Conservation (phyloP, 2,113 vertebrate genomes). For the Macrotus californicus region DNA sequence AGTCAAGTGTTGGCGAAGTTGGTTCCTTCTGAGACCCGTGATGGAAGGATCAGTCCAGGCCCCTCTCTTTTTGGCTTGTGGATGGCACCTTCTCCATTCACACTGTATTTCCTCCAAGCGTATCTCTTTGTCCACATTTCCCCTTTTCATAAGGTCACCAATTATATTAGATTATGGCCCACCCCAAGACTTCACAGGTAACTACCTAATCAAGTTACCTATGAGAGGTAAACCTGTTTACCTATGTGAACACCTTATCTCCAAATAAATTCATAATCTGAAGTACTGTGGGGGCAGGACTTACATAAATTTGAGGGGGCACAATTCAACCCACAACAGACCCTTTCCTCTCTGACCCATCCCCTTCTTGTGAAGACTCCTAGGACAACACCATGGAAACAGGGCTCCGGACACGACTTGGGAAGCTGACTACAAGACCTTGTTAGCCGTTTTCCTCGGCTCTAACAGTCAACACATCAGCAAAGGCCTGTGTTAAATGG, state of each 20-base stretch:
- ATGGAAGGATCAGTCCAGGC: neutral
- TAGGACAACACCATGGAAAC: neutral
- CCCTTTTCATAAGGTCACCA: neutral
- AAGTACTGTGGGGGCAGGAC: neutral
- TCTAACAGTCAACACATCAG: rapidly evolving
- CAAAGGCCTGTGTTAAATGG: neutral
- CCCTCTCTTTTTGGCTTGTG: neutral
- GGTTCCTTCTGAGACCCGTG: neutral
- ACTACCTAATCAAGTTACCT: no score
- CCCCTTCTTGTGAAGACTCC: no score
- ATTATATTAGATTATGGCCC: neutral
- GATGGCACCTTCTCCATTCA: neutral
- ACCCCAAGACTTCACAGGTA: neutral
- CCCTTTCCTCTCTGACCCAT: neutral
- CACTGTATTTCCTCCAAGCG: neutral
- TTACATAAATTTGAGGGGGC: neutral
- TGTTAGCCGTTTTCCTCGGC: neutral
- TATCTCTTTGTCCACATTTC: neutral
- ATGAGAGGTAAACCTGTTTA: neutral
- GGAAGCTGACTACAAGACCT: neutral
- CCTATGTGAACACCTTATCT: neutral
- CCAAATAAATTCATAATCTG: neutral
- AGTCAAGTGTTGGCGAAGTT: neutral
- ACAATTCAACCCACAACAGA: neutral
- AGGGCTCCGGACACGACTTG: neutral